Evolutionary conservation across 2,888 invertebrate species (phyloP).

Genomic region (Acanthosepion esculentum): DNA sequence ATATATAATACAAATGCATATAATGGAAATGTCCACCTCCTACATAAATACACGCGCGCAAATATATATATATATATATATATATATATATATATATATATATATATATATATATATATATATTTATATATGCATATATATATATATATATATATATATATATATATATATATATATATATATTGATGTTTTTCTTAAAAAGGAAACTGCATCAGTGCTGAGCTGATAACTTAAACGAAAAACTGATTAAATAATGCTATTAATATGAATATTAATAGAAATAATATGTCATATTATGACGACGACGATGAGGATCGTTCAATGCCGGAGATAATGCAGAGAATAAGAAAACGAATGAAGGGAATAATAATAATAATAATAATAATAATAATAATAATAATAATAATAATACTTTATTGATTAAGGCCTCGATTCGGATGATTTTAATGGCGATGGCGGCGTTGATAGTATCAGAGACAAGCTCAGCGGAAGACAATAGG

Average conservation of each 20-base stretch:
- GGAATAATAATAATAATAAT: neutral
- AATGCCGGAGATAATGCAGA: neutral
- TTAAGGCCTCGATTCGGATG: neutral
- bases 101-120: too few relatives aligned
- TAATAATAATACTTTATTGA: neutral
- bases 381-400: too few relatives aligned
- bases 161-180: neutral
- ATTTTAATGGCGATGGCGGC: neutral
- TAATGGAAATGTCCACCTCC: too few relatives aligned
- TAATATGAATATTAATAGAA: neutral
- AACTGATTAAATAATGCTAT: neutral
- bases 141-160: neutral
- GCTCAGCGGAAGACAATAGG: neutral
- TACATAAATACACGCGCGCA: too few relatives aligned
- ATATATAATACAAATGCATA: too few relatives aligned
- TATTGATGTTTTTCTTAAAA: neutral
- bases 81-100: too few relatives aligned
- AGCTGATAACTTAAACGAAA: neutral
- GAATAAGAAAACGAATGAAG: neutral
- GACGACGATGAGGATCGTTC: neutral
- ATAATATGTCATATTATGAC: neutral
- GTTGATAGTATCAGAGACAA: neutral
- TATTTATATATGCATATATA: neutral
- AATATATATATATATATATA: too few relatives aligned
- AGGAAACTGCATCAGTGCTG: neutral